These are phyloP conservation scores for Clarias magur DNA, from an alignment of 2,113 vertebrate species.

Conservation along the genomic window DNA sequence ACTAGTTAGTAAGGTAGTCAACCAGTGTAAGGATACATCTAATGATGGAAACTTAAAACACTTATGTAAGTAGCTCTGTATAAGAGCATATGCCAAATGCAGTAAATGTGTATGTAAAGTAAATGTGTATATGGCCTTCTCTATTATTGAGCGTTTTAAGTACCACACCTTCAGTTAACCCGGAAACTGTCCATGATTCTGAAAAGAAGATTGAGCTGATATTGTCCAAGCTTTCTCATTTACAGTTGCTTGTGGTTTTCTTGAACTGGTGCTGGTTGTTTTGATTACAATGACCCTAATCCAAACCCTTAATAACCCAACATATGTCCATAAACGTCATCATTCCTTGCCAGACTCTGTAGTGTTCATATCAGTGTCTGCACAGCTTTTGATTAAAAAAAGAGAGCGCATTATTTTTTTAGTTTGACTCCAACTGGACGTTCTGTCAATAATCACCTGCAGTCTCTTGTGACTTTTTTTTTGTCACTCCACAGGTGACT, in stretches of 20 bases:
- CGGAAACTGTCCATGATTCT: background rate
- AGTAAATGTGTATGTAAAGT: too few species aligned
- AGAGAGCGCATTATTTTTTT: background rate
- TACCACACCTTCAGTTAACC: too few species aligned
- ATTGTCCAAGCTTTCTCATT: background rate
- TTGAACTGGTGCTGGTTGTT: background rate
- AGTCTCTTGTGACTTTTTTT: too few species aligned
- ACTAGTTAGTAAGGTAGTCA: too few species aligned
- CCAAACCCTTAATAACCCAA: background rate
- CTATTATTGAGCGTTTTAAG: too few species aligned
- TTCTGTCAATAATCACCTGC: background rate
- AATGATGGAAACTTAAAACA: too few species aligned
- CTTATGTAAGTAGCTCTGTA: too few species aligned
- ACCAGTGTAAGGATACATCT: too few species aligned
- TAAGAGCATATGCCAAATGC: too few species aligned
- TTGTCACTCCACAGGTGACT: slow-evolving; percentile 68
- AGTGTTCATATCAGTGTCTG: background rate
- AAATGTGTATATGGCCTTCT: too few species aligned
- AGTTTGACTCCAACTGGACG: background rate
- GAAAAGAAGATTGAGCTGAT: background rate
- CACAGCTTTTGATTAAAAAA: background rate
- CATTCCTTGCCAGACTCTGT: background rate
- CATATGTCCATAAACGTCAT: background rate
- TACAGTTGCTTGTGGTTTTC: background rate
- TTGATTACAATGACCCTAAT: background rate